These are phyloP conservation scores for Drosophila ananassae DNA, from an alignment of 1,140 invertebrate genomes.

Conservation along the genomic window DNA sequence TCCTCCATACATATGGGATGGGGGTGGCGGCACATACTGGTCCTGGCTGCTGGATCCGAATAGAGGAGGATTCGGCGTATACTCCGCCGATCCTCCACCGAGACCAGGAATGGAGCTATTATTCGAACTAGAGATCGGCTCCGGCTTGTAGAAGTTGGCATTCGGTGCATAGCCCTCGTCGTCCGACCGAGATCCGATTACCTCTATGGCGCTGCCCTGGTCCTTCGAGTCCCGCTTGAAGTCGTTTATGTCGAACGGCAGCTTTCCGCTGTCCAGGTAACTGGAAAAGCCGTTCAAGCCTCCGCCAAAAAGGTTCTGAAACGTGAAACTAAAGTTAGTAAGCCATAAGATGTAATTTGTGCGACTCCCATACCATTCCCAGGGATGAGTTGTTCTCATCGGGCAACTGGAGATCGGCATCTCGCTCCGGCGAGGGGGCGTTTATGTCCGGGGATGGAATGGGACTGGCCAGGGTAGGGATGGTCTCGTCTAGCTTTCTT, in stretches of 20 bases:
- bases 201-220: slow-evolving; percentile 84
- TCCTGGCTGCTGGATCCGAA: slow-evolving; percentile 43
- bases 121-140: slow-evolving; percentile 45
- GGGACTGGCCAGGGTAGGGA: slow-evolving; percentile 87
- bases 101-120: slow-evolving; percentile 64
- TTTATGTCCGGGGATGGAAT: slow-evolving; percentile 91
- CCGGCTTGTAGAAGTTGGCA: slow-evolving; percentile 70
- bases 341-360: neutral
- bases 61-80: slow-evolving; percentile 51
- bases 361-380: slow-evolving; percentile 27
- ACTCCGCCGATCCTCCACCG: slow-evolving; percentile 41
- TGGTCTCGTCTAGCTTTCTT: slow-evolving; percentile 92
- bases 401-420: slow-evolving; percentile 91
- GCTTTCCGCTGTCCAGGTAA: slow-evolving; percentile 74
- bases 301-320: slow-evolving; percentile 70
- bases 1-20: slow-evolving; percentile 51
- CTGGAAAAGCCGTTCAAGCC: slow-evolving; percentile 75
- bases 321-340: neutral
- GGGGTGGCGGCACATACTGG: slow-evolving; percentile 66
- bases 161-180: slow-evolving; percentile 72
- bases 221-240: slow-evolving; percentile 75
- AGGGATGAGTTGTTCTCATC: slow-evolving; percentile 77
- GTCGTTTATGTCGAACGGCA: slow-evolving; percentile 83
- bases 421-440: slow-evolving; percentile 93
- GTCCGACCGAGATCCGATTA: slow-evolving; percentile 84